Conservation (phyloP, 2,113 vertebrate species). For the Heterochromis multidens region DNA sequence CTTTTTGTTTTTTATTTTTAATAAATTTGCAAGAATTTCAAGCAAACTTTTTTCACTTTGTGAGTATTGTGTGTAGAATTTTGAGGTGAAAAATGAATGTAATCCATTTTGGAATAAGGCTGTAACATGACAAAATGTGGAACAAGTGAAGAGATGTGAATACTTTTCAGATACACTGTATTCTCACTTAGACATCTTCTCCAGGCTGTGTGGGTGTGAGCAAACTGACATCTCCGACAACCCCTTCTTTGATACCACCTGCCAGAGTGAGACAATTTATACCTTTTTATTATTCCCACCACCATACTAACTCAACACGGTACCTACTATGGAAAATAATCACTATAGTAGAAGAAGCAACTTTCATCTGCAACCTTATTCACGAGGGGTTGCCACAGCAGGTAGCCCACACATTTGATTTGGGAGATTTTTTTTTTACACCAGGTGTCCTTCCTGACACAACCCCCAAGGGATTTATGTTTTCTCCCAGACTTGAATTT, state of each 20-base stretch:
- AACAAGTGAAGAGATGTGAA: too few species aligned
- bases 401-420: not conserved
- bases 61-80: too few species aligned
- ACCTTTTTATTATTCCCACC: not conserved
- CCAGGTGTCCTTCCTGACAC: rapidly evolving
- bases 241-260: not conserved
- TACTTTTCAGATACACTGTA: too few species aligned
- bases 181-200: not conserved
- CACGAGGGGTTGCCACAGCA: not conserved
- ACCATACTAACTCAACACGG: not conserved
- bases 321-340: not conserved
- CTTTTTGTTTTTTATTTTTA: too few species aligned
- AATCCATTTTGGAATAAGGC: too few species aligned
- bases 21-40: too few species aligned
- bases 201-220: not conserved
- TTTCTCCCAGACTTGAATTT: not conserved
- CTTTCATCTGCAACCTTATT: not conserved
- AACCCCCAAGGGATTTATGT: not conserved
- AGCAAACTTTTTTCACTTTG: too few species aligned
- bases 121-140: too few species aligned
- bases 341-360: not conserved
- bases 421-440: not conserved
- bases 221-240: not conserved
- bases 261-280: not conserved
- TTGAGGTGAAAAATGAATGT: too few species aligned